phyloP scores from a whole-genome alignment of 2,113 vertebrate species.

The Syngnathus scovelli region DNA sequence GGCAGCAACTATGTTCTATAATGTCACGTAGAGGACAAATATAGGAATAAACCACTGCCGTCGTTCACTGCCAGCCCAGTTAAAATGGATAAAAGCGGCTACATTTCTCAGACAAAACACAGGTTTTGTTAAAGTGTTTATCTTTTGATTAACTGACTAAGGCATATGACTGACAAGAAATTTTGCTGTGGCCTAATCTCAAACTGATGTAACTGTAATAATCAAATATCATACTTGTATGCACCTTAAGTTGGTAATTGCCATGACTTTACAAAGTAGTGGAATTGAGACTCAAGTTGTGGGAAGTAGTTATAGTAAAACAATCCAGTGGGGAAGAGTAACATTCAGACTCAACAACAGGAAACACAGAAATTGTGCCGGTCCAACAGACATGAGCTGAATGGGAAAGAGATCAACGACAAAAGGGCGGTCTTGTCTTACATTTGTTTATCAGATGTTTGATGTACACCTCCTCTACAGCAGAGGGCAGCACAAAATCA shows the following conservation, averaged over 20 bases:
- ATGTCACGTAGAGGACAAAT: background rate
- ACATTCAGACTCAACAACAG: background rate
- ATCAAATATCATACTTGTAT: background rate
- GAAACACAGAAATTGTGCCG: background rate
- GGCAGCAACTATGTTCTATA: background rate
- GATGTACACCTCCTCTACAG: conserved; percentile 84
- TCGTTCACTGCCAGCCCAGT: too few species aligned
- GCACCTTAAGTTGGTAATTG: background rate
- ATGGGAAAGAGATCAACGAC: conserved; percentile 12
- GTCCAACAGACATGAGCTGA: conserved; percentile 6
- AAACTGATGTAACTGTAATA: conserved; percentile 1
- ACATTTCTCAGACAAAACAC: too few species aligned
- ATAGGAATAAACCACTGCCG: too few species aligned
- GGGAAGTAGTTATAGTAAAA: background rate
- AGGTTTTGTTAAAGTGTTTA: background rate
- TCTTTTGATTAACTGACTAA: background rate
- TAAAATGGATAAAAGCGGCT: too few species aligned
- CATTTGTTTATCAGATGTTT: conserved; percentile 88
- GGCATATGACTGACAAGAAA: conserved; percentile 4
- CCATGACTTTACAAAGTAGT: background rate
- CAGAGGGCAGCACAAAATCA: conserved; percentile 58
- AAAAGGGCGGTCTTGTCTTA: conserved; percentile 66
- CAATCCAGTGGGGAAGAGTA: background rate
- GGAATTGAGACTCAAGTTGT: background rate
- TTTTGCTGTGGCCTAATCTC: conserved; percentile 10